phyloP scores from a whole-genome alignment of 2,797 vertebrate genomes.

The Platyrinchus mystaceus region DNA sequence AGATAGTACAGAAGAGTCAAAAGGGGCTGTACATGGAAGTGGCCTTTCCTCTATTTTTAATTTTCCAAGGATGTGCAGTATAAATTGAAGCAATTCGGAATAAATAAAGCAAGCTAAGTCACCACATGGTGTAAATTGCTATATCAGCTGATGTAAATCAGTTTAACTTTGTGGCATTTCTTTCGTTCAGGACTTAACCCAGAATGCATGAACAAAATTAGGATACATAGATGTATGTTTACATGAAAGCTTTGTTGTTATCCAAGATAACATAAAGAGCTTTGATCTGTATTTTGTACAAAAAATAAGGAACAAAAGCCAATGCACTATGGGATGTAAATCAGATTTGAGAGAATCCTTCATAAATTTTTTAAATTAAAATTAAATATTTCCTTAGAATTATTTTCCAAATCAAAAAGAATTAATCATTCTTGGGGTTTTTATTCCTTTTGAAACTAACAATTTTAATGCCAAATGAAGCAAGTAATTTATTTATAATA shows the following conservation, averaged over 20 bases:
- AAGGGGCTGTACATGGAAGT: not conserved
- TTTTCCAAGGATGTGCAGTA: not conserved
- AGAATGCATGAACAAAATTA: not conserved
- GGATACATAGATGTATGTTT: not conserved
- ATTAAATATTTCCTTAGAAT: not conserved
- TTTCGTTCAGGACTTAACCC: not conserved
- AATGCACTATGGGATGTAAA: not conserved
- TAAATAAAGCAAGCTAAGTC: not conserved
- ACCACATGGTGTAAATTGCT: not conserved
- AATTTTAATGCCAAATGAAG: not conserved
- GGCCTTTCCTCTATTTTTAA: not conserved
- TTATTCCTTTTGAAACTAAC: not conserved
- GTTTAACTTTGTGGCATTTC: not conserved
- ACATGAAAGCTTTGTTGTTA: not conserved
- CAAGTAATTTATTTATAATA: not conserved
- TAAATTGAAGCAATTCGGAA: not conserved
- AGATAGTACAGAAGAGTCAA: not conserved
- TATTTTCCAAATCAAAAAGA: not conserved
- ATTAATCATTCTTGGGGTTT: not conserved
- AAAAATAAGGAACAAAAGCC: not conserved
- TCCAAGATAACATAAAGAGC: not conserved
- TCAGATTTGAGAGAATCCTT: not conserved
- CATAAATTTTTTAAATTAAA: not conserved
- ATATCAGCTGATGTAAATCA: not conserved
- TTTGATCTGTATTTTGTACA: not conserved